Evolutionary conservation across 2,888 invertebrate genomes (phyloP), one percentile per base, ranked within the genome.

Genomic region (Mesorhabditis sp.): DNA sequence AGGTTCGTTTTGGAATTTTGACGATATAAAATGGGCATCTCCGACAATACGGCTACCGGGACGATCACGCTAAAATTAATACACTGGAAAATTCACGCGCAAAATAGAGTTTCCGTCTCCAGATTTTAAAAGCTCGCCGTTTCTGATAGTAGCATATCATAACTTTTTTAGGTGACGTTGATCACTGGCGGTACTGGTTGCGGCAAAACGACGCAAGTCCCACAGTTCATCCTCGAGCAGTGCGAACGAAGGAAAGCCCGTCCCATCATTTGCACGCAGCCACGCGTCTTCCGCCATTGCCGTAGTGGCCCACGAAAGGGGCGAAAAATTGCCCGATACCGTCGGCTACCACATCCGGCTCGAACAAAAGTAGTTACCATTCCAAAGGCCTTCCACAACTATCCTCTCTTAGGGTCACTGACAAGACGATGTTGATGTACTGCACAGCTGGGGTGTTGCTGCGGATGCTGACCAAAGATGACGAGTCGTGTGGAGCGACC

Each of bases 391-490:
- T 41, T 41, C 44, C 5, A 10, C 41, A 65, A 41, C 44, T 6
- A 75, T 42, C 61, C 13, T 41, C 63, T 84, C 86, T 41, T 69
- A 90, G 92, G 78, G 90, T 92, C 28, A 91, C 92, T 15, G 91
- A 91, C 0, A 90, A 91, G 78, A 93, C 94, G 0, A 89, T 92
- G 50, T 89, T 95, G 73, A 92, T 92, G 0, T 95, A 93, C 87
- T 94, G 94, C 85, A 95, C 95, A n/a, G 92, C 92, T 85, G 94
- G 94, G 0, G 92, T 95, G 4, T 89, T 95, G 72, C 88, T 97
- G 72, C 89, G 95, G 67, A 93, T 93, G 0, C 88, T 97, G 70
- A 93, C 95, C 91, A 90, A 90, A 3, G 92, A 92, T 3, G 91
- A 91, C 75, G 88, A 91, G 4, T 74, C 86, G 43, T 89, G 90